These are phyloP conservation scores for Harpagifer antarcticus DNA, from an alignment of 2,797 vertebrate genomes.

Conservation along the genomic window DNA sequence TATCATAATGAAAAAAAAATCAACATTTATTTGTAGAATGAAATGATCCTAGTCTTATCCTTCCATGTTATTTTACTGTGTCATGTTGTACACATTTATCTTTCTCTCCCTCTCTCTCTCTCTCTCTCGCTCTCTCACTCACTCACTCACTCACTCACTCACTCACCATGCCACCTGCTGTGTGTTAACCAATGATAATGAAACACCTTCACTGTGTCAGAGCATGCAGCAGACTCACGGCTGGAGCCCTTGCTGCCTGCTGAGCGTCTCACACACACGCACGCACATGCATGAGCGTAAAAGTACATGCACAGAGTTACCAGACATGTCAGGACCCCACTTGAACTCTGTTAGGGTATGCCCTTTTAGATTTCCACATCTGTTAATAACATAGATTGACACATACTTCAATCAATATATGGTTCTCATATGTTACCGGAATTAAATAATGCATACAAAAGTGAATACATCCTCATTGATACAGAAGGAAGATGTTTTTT, in stretches of 20 bases:
- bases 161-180: conserved; percentile 49
- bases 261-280: conserved; percentile 31
- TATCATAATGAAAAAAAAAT: background rate
- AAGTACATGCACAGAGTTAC: background rate
- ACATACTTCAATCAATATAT: no score
- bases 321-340: background rate
- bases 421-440: background rate
- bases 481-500: background rate
- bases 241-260: conserved; percentile 42
- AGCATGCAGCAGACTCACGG: conserved; percentile 56
- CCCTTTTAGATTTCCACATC: no score
- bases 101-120: conserved; percentile 23
- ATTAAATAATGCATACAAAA: background rate
- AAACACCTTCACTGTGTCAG: conserved; percentile 70
- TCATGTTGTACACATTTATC: conserved; percentile 26
- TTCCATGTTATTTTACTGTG: conserved; percentile 8
- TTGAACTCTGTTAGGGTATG: no score
- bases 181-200: conserved; percentile 73
- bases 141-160: conserved; percentile 21
- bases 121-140: conserved; percentile 20
- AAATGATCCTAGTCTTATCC: conserved; percentile 18
- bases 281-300: background rate
- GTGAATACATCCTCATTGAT: background rate
- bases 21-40: conserved; percentile 1
- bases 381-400: no score